Evolutionary conservation across 2,888 invertebrate species (phyloP), one percentile per base, ranked within the genome.

Genomic region (Rhimphoctona megacephalus): DNA sequence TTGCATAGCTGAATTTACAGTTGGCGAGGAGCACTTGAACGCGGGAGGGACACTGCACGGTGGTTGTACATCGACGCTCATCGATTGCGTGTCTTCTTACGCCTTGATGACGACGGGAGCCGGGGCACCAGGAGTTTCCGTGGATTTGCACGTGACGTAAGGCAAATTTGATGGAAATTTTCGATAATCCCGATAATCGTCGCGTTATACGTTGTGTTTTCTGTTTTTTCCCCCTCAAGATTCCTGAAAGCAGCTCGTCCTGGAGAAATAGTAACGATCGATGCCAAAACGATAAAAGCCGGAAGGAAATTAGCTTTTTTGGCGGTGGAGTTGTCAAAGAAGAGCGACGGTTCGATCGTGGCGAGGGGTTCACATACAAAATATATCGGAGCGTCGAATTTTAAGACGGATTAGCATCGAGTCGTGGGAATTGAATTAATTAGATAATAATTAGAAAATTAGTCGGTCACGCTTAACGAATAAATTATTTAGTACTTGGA

Each of bases 321-420:
- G 14, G 96, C 97, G 90, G 97, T 98, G 19, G 96, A 97, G 90
- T 95, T 99, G 1, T 96, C 95, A 66, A 97, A 97, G 86, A 98
- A 98, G 94, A 95, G 95, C 9, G 97, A 96, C 85, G 97, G 97
- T 79, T 95, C 95, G 69, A 90, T 98, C 1, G 94, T 99, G 74
- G 98, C 98, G 6, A 97, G 96, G 87, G 99, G 98, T 57, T 96
- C 96, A 83, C 99, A 99, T 93, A 98, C 98, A 0, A 98, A 98
- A 57, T 79, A 46, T 52, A 52, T 79, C 43, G 79, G 43, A 7
- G 30, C 57, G 17, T 22, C 82, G 36, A 19, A 74, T 69, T n/a
- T 30, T 30, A 52, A 54, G n/a, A 54, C 43, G 33, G 22, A 52
- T 64, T 36, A 11, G 19, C 4, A 46, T 49, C 49, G 46, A 17